Percentiles rank a stretch among this genome's conserved stretches.
Evolutionary conservation across 2,113 vertebrate species (phyloP).

Genomic region (Hylia prasina): DNA sequence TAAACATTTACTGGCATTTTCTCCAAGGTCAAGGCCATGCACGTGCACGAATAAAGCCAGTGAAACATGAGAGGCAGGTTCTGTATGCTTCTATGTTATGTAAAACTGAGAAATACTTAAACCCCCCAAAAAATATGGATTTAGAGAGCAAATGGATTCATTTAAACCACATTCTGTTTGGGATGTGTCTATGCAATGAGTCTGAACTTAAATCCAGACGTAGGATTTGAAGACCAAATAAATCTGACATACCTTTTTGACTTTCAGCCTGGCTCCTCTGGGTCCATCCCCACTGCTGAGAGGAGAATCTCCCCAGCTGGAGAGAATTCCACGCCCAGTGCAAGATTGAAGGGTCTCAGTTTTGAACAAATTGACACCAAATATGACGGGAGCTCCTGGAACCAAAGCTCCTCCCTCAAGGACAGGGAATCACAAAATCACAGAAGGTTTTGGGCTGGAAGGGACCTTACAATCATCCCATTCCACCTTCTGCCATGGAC

Average conservation of each 20-base stretch:
- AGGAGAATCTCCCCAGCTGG: background rate
- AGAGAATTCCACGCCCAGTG: background rate
- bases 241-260: background rate
- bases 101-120: background rate
- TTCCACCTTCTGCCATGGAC: background rate
- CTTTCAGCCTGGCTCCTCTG: background rate
- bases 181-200: background rate
- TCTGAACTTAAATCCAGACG: background rate
- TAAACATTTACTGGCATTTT: background rate
- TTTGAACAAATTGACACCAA: background rate
- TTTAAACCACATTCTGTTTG: background rate
- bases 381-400: background rate
- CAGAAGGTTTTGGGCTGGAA: background rate
- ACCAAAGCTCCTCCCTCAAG: background rate
- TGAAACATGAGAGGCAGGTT: accelerated
- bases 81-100: background rate
- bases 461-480: accelerated
- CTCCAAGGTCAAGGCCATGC: background rate
- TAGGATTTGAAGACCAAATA: background rate
- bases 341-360: background rate
- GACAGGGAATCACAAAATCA: background rate
- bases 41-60: background rate
- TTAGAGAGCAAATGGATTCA: background rate
- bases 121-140: accelerated
- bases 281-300: accelerated